phyloP scores from a whole-genome alignment of 2,888 invertebrate genomes.

The Epirrhoe alternata region DNA sequence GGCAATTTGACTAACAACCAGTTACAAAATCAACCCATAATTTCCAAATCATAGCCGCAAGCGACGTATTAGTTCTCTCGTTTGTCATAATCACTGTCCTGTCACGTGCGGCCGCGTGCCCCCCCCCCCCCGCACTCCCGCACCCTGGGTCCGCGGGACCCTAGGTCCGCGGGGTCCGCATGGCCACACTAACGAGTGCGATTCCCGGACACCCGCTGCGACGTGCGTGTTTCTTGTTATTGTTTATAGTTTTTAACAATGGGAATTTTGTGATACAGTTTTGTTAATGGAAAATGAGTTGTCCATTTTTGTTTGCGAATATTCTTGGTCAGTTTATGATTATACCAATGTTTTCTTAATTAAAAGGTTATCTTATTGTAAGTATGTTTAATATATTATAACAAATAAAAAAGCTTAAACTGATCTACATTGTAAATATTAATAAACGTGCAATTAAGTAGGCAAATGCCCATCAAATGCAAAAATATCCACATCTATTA shows the following conservation, averaged over 20 bases:
- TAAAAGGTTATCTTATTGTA: not conserved
- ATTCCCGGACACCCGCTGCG: conserved; percentile 70
- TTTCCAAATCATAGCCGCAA: conserved; percentile 41
- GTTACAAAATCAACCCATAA: conserved; percentile 35
- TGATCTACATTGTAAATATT: too few species aligned
- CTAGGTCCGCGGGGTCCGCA: conserved; percentile 9
- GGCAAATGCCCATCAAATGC: too few species aligned
- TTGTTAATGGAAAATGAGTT: conserved; percentile 21
- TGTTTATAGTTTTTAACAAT: conserved; percentile 46
- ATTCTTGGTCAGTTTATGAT: not conserved
- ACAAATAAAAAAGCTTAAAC: too few species aligned
- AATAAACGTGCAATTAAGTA: too few species aligned
- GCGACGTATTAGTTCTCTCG: conserved; percentile 38
- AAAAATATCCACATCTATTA: too few species aligned
- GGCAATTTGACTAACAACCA: conserved; percentile 38
- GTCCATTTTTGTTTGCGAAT: conserved; percentile 1
- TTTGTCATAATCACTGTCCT: conserved; percentile 43
- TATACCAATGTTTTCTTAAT: not conserved
- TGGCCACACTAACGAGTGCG: conserved; percentile 58
- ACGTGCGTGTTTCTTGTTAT: conserved; percentile 50
- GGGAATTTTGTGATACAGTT: conserved; percentile 13
- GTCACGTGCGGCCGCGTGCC: conserved; percentile 31
- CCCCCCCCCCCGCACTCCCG: conserved; percentile 16
- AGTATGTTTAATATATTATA: too few species aligned
- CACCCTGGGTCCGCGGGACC: conserved; percentile 11